Conservation (phyloP, 2,888 invertebrate genomes). For the Drosophila planitibia region DNA sequence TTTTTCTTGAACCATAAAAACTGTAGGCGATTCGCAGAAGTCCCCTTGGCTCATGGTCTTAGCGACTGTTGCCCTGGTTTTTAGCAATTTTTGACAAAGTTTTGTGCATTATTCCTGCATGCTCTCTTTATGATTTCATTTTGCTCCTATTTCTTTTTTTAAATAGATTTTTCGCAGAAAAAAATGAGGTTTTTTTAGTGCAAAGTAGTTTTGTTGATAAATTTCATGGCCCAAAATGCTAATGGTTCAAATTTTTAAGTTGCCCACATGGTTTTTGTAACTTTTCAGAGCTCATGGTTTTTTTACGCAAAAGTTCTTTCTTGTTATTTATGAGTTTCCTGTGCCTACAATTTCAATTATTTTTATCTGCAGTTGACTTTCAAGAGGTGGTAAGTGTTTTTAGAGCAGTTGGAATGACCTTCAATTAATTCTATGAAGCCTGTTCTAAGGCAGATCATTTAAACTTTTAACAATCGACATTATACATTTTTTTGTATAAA, state of each 20-base stretch:
- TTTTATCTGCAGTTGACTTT: conserved; percentile 10
- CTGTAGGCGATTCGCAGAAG: conserved; percentile 65
- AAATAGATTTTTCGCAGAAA: conserved; percentile 64
- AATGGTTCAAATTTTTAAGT: conserved; percentile 8
- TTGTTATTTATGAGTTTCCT: background rate
- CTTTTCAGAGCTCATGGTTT: conserved; percentile 41
- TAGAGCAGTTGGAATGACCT: conserved; percentile 23
- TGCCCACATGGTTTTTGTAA: conserved; percentile 15
- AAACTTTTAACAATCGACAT: background rate
- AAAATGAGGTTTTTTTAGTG: conserved; percentile 80
- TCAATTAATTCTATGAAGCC: conserved; percentile 22
- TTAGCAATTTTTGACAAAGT: conserved; percentile 66
- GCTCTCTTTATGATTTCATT: conserved; percentile 39
- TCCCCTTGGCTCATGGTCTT: conserved; percentile 40
- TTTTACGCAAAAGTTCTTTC: conserved; percentile 48
- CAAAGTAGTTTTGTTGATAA: conserved; percentile 52
- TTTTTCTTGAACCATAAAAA: conserved; percentile 63
- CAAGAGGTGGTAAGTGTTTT: background rate
- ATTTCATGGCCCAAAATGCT: conserved; percentile 37
- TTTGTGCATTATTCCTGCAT: conserved; percentile 27
- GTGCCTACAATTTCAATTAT: background rate
- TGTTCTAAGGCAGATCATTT: background rate
- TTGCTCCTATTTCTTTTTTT: conserved; percentile 35
- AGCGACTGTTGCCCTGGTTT: conserved; percentile 64
- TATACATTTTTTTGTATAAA: background rate